Evolutionary conservation across 1,140 invertebrate species (phyloP), one percentile per base, ranked within the genome.

Genomic region (Drosophila pectinifera): DNA sequence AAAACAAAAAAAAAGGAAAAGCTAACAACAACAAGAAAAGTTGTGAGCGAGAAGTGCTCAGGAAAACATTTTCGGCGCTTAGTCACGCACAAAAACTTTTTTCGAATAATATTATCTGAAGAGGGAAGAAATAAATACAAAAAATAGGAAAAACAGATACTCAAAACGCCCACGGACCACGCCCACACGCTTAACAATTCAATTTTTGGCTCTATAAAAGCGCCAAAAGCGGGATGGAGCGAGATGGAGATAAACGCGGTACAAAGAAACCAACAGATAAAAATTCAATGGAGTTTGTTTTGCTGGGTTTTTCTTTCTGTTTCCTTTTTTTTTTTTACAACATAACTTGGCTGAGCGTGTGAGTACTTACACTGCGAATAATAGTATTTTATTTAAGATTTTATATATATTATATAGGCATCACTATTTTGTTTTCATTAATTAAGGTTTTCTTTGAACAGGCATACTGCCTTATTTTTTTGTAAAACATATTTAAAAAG

Each of bases 11-110:
- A 42, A 45, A 46, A 28, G 6, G 4, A 28, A 49, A 49, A 49
- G 39, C 38, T 11, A 64, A 42, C 3, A 18, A 31, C 22, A 53
- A 34, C 20, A 65, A 67, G 22, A 34, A 38, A 68, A 70, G 22
- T 68, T 45, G 18, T n/a, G 62, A 34, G 48, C 48, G 49, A 34
- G 13, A 43, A 69, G 67, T 70, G 64, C 67, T 75, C 53, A 57
- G 38, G 39, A 57, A 26, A 57, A 73, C 43, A 58, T 65, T 65
- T 78, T 78, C 59, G 41, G 42, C 61, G 76, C 76, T 73, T 73
- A 61, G 80, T 74, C 67, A 78, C 61, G 79, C 79, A 73, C 73
- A 48, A 63, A 63, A 83, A 67, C 58, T 65, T 75, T 81, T 57
- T 56, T 56, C 55, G 57, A 68, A 83, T 69, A 80, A 70, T 75